Conservation (phyloP, 2,113 vertebrate species). For the Oryctolagus cuniculus region mOryCun1.1 NC_091432.1:149366501-149367000, state of each 20-base stretch:
- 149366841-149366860: conserved; percentile 7
- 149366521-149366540: conserved; percentile 17
- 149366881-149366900: conserved; percentile 56
- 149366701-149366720: conserved; percentile 80
- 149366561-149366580: conserved; percentile 66
- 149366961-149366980: conserved; percentile 54
- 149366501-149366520: neutral
- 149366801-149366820: conserved; percentile 77
- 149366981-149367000: conserved; percentile 66
- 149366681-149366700: conserved; percentile 76
- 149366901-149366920: conserved; percentile 51
- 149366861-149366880: conserved; percentile 28
- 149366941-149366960: conserved; percentile 36
- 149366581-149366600: conserved; percentile 72
- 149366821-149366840: conserved; percentile 53
- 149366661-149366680: conserved; percentile 73
- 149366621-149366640: conserved; percentile 45
- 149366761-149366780: conserved; percentile 78
- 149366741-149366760: conserved; percentile 70
- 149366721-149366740: conserved; percentile 76
- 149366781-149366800: conserved; percentile 74
- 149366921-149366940: conserved; percentile 67
- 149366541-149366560: neutral
- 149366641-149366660: conserved; percentile 59
- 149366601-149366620: conserved; percentile 53